phyloP scores from a whole-genome alignment of 2,888 invertebrate species.

The Watsonalla cultraria region DNA sequence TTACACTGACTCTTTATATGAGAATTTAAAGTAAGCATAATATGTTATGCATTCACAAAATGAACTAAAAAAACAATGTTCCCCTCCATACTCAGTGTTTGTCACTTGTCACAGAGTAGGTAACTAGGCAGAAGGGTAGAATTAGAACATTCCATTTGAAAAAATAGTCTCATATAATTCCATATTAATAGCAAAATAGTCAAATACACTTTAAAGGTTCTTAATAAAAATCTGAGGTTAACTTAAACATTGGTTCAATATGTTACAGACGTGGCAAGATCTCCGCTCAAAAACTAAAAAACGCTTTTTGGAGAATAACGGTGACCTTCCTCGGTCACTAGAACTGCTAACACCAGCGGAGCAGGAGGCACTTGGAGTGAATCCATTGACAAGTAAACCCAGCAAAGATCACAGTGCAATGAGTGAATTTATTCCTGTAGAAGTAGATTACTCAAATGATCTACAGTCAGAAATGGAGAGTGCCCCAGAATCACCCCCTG shows the following conservation, averaged over 20 bases:
- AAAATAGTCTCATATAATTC: no score
- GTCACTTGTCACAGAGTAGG: no score
- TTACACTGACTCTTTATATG: no score
- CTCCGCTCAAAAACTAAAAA: constrained; percentile 57
- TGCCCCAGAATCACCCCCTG: constrained; percentile 49
- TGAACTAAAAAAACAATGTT: no score
- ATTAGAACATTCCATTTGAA: no score
- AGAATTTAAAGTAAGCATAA: no score
- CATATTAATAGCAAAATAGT: no score
- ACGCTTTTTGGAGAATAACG: constrained; percentile 34
- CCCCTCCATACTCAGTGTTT: no score
- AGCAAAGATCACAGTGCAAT: constrained; percentile 29
- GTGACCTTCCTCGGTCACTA: constrained; percentile 38
- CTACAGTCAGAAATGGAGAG: constrained; percentile 38
- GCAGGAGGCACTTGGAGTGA: constrained; percentile 52
- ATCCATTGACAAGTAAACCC: constrained; percentile 38
- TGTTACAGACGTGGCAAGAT: constrained; percentile 69
- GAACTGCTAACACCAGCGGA: constrained; percentile 44
- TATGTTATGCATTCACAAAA: no score
- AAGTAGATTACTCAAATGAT: constrained; percentile 34
- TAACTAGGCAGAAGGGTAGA: no score
- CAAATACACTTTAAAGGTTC: no score
- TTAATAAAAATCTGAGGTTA: no score
- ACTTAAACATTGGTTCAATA: neutral
- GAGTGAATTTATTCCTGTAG: constrained; percentile 46